phyloP scores from a whole-genome alignment of 2,888 invertebrate species.

The Limnephilus lunatus region DNA sequence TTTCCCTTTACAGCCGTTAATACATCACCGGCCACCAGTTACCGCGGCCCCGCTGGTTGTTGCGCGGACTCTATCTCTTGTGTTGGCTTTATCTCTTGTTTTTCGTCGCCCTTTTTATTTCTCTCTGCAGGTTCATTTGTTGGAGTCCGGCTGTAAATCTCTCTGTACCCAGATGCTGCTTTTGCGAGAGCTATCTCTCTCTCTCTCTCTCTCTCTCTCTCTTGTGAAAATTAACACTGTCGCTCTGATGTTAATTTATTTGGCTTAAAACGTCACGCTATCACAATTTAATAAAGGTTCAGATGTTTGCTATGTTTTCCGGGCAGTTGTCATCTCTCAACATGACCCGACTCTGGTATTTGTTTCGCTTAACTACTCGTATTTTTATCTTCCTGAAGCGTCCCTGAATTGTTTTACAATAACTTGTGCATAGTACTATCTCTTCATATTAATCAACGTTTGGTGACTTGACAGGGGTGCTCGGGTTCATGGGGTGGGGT shows the following conservation, averaged over 20 bases:
- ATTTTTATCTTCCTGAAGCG: too few relatives aligned
- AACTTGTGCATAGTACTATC: not conserved
- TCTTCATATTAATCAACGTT: too few relatives aligned
- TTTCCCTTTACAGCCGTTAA: slow-evolving; percentile 25
- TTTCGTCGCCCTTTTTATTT: slow-evolving; percentile 41
- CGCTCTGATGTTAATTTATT: slow-evolving; percentile 15
- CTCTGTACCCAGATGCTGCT: slow-evolving; percentile 11
- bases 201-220: not conserved
- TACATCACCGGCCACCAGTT: slow-evolving; percentile 15
- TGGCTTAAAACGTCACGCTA: not conserved
- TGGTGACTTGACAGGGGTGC: too few relatives aligned
- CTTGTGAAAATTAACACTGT: slow-evolving; percentile 11
- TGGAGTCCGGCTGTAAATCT: slow-evolving; percentile 38
- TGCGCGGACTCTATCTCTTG: not conserved
- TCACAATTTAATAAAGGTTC: not conserved
- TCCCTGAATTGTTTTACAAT: not conserved
- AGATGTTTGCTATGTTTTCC: not conserved
- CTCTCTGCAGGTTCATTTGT: slow-evolving; percentile 33
- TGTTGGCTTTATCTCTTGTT: not conserved
- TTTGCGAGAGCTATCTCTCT: not conserved
- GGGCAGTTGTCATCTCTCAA: not conserved
- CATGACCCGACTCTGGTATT: not conserved
- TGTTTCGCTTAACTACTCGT: not conserved
- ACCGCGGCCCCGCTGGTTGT: not conserved
- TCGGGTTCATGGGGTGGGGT: too few relatives aligned